A percentile compares a stretch with the other conserved stretches of the same genome.
phyloP scores from a whole-genome alignment of 2,888 invertebrate genomes.

The Labia minor region DNA sequence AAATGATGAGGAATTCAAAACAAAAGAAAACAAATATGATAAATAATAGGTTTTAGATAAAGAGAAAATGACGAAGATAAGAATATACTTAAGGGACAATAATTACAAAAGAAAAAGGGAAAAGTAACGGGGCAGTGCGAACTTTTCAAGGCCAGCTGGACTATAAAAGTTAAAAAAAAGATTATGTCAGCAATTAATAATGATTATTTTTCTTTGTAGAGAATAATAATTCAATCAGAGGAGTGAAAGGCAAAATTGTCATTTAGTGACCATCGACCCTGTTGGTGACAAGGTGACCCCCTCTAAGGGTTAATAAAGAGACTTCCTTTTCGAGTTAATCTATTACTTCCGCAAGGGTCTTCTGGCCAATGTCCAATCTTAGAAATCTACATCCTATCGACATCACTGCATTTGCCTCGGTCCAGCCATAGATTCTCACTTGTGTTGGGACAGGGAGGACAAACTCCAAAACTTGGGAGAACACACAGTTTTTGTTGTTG shows the following conservation, averaged over 20 bases:
- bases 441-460: no score
- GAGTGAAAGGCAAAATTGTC: no score
- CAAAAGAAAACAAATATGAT: no score
- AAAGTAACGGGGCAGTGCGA: neutral
- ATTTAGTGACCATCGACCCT: neutral
- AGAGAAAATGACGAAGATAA: no score
- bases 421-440: no score
- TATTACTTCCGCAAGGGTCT: slow-evolving; percentile 1
- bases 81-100: no score
- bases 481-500: no score
- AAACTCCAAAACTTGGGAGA: no score
- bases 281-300: neutral
- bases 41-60: no score
- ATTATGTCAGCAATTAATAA: neutral
- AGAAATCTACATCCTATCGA: neutral
- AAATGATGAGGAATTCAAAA: no score
- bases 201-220: neutral
- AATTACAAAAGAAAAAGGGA: neutral
- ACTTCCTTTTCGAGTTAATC: slow-evolving; percentile 13
- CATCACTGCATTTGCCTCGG: no score
- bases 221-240: no score
- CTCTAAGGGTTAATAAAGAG: neutral
- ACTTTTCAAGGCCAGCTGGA: slow-evolving; percentile 4
- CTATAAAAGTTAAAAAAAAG: neutral
- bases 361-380: neutral